These are phyloP conservation scores for Cylloceria caligata DNA, from an alignment of 2,888 invertebrate species.

Conservation along the genomic window DNA sequence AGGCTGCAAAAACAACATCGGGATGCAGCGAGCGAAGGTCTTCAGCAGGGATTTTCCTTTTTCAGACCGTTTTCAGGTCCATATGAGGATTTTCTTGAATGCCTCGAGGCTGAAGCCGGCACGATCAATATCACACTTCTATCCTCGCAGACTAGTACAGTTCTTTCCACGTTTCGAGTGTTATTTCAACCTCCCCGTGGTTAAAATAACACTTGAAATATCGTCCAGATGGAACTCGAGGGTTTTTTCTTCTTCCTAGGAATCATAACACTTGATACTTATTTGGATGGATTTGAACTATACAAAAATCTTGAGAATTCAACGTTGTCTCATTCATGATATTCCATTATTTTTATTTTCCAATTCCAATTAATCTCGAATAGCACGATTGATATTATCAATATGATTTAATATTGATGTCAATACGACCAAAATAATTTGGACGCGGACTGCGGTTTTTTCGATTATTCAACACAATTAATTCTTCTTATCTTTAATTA, in stretches of 20 bases:
- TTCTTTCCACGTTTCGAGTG: neutral
- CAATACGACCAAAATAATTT: too few species aligned
- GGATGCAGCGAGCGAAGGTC: constrained; percentile 16
- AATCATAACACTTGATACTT: neutral
- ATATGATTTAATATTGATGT: too few species aligned
- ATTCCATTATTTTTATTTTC: too few species aligned
- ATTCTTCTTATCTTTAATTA: constrained; percentile 19
- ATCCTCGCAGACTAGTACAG: neutral
- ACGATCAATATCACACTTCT: constrained; percentile 9
- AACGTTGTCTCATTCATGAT: too few species aligned
- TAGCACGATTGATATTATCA: too few species aligned
- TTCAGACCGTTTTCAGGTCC: constrained; percentile 3
- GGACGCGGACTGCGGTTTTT: too few species aligned
- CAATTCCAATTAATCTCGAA: too few species aligned
- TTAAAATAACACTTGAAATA: constrained; percentile 1
- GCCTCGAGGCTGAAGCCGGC: neutral
- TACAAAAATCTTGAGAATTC: too few species aligned
- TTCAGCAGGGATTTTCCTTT: constrained; percentile 35
- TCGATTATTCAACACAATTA: neutral
- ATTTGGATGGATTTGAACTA: neutral
- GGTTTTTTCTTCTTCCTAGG: neutral
- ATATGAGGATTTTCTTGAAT: constrained; percentile 11
- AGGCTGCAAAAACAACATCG: constrained; percentile 46
- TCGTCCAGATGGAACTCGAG: neutral
- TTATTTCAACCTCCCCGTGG: constrained; percentile 6